Evolutionary conservation across 2,797 vertebrate species (phyloP), one percentile per base, ranked within the genome.

Genomic region (Myotis pilosus): DNA sequence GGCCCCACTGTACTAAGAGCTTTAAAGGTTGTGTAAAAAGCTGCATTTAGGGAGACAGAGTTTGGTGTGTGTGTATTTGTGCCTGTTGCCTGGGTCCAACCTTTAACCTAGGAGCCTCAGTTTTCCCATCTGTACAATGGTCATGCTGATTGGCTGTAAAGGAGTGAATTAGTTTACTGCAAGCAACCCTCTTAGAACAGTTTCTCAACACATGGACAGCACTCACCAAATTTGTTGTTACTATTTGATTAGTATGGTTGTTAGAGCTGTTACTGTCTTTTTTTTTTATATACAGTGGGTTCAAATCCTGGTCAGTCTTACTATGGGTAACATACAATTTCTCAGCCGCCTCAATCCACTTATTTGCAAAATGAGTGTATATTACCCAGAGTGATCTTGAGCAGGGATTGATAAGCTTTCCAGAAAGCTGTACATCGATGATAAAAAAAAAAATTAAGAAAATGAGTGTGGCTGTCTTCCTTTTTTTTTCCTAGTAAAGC

Each of bases 81-180:
- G 22, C 4, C 12, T 7, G 17, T 33, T 23, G 72, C 33, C 33
- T 83, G 41, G 19, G 33, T 17, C 20, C 84, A 36, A 49, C 17
- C 2, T 66, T 71, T 38, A 30, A 28, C 30, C 79, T 20, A 0
- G 0, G 5, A 23, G 30, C 64, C 66, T 94, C 83, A 16, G 47
- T 78, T 89, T 89, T 64, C 47, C 44, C 36, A 19, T 71, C 84
- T 93, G 44, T 22, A 69, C 76, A 64, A 38, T 4, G 7, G 36
- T 22, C 53, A 66, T 44, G 23, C 16, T 30, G 81, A 30, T 62
- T 87, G 30, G 38, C 62, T 51, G 8, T 44, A 33, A 38, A 84
- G 49, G 28, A 60, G 19, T 30, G 22, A n/a, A 5, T 44, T 12
- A 69, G 23, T 51, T 78, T 16, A 15, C 17, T 10, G 0, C 3